Base-by-base conservation (phyloP, 2,888 invertebrate genomes). In the Flexamia atlantica region DNA sequence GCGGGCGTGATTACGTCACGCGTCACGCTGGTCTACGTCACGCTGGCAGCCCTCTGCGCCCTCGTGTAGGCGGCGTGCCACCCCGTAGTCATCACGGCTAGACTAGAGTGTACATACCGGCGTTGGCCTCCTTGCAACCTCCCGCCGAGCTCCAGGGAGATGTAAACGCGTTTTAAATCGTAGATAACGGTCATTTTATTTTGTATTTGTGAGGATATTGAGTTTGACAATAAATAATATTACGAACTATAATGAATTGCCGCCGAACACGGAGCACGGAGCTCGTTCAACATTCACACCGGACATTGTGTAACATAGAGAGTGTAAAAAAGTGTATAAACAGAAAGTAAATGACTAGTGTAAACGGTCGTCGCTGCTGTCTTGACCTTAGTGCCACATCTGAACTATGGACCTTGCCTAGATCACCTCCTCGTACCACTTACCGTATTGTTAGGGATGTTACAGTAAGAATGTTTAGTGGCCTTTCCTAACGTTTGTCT, bases 231-330 rank as follows among this genome's bases (percentile, higher is more conserved):
- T 79, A 79, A 79, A 32, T 79, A 79, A 79, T 32, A 57, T 57
- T 79, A 79, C n/a, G 79, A 57, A 79, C 79, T 79, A 79, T 79
- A 79, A 79, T 36, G 79, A 79, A 79, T 79, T 79, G 40, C 79
- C 79, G 79, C 79, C 79, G 79, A 79, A 79, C 36, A 79, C 9
- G 53, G 32, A 30, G 28, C 76, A n/a, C n/a, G n/a, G n/a, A n/a
- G 25, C 28, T 76, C 46, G 76, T 28, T n/a, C 20, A 28, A 50
- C 46, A 50, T 28, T n/a, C 20, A 28, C 46, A 46, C 28, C 64
- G 30, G 30, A 79, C 79, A 57, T 42, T 74, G 79, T 79, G 79
- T 79, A 57, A 32, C 50, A 79, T 79, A 57, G 20, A 79, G 79
- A 79, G 57, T 79, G 79, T 79, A 79, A 25, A 79, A 79, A 79